Percentiles rank a stretch among this genome's conserved stretches.
phyloP scores from a whole-genome alignment of 2,113 vertebrate genomes.

The Syngnathus floridae region DNA sequence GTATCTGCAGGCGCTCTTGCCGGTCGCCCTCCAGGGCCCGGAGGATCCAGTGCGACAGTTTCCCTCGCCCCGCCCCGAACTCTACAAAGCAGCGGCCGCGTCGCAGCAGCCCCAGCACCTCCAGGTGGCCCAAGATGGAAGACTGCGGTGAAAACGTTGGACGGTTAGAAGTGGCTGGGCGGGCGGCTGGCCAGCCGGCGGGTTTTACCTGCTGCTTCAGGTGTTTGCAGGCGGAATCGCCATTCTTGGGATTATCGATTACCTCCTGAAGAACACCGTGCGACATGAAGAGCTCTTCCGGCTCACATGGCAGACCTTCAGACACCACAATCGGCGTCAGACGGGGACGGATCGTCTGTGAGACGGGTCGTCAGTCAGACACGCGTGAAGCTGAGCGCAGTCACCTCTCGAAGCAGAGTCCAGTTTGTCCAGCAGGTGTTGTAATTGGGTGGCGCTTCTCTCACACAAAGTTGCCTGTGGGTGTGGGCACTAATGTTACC shows the following conservation, averaged over 20 bases:
- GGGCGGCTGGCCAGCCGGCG: background rate
- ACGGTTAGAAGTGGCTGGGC: background rate
- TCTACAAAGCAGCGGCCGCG: conserved; percentile 85
- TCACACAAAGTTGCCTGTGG: conserved; percentile 75
- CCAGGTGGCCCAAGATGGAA: conserved; percentile 91
- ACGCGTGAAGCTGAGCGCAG: background rate
- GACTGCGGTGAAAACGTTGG: conserved; percentile 65
- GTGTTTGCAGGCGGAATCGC: conserved; percentile 87
- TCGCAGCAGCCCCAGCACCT: conserved; percentile 79
- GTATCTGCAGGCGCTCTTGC: conserved; percentile 74
- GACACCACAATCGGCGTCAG: background rate
- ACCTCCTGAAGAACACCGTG: conserved; percentile 78
- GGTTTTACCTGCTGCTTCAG: conserved; percentile 86
- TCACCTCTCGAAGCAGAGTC: conserved; percentile 75
- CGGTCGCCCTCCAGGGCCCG: conserved; percentile 68
- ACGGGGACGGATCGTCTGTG: background rate
- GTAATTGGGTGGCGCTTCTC: conserved; percentile 72
- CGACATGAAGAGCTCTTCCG: conserved; percentile 72
- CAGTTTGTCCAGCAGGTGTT: conserved; percentile 75
- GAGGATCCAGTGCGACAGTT: conserved; percentile 94
- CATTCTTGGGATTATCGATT: conserved; percentile 84
- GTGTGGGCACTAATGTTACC: background rate
- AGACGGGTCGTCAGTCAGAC: background rate
- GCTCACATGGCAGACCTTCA: conserved; percentile 58
- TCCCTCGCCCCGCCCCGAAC: conserved; percentile 92